Percentiles rank a stretch among this genome's conserved stretches.
phyloP scores from a whole-genome alignment of 2,888 invertebrate genomes.

The Autographa pulchrina region DNA sequence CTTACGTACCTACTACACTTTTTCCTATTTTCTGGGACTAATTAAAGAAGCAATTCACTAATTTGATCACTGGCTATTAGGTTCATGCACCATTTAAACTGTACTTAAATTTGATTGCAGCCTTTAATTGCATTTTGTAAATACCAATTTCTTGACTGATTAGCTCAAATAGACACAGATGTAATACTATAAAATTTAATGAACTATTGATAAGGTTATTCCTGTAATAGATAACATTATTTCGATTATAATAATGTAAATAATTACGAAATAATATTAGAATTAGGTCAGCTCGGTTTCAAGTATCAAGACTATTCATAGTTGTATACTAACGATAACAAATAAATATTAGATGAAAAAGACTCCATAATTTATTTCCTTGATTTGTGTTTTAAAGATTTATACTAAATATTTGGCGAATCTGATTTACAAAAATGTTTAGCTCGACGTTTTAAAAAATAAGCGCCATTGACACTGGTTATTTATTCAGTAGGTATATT shows the following conservation, averaged over 20 bases:
- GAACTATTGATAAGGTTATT: constrained; percentile 27
- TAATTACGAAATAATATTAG: constrained; percentile 51
- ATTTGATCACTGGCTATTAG: not conserved
- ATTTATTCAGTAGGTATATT: too few species aligned
- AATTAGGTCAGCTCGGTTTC: constrained; percentile 37
- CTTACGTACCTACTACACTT: too few species aligned
- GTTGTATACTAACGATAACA: constrained; percentile 68
- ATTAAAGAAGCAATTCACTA: not conserved
- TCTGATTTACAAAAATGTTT: too few species aligned
- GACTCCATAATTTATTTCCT: constrained; percentile 36
- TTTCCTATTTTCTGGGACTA: not conserved
- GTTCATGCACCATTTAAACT: not conserved
- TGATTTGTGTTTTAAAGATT: not conserved
- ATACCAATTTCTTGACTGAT: constrained; percentile 1
- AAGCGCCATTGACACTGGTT: too few species aligned
- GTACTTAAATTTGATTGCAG: constrained; percentile 6
- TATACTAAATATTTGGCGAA: too few species aligned
- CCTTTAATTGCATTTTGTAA: not conserved
- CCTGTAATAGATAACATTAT: constrained; percentile 23
- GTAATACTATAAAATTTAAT: constrained; percentile 13
- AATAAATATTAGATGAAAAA: constrained; percentile 67
- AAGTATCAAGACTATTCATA: constrained; percentile 72
- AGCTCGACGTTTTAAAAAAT: too few species aligned
- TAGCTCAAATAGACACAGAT: constrained; percentile 10
- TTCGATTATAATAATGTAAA: constrained; percentile 65